Base-by-base conservation (phyloP, 1,140 invertebrate species). In the Brachionus sp. region DNA sequence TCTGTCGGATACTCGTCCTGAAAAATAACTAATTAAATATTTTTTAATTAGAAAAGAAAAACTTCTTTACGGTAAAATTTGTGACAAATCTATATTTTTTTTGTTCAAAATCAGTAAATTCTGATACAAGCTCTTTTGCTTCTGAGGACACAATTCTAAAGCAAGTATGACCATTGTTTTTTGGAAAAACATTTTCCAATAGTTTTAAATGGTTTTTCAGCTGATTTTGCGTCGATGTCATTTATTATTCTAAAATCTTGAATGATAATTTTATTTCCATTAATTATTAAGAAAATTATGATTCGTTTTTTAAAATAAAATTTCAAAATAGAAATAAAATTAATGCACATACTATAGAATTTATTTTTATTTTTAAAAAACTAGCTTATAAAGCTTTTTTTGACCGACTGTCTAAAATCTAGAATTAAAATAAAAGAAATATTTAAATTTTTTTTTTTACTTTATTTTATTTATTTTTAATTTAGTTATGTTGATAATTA, bases 51-150 rank as follows among this genome's bases (percentile, higher is more conserved):
- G 23, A 70, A 19, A 39, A 39, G 4, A 7, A 12, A 12, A 66
- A 33, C 33, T n/a, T 23, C 33, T 4, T 25, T 91, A 96, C 95
- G 89, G 95, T 98, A 89, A 98, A 97, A 91, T 98, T 98, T 83
- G 96, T 96, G 90, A 96, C 95, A 87, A 98, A 97, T 89, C 95
- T 94, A 89, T 95, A 96, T 91, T 94, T 94, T 90, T 95, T 95
- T 86, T 95, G 95, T 91, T 93, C 94, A 90, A 92, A 93, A 88
- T 93, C 93, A 90, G 98, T 93, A 91, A 98, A 98, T 89, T 94
- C 93, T 92, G 95, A 98, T 87, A 94, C 94, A 86, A 99, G 91
- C 91, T 99, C 97, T 90, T 99, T 96, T 86, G 98, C 95, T 92
- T 95, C 96, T 86, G 96, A 96, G 87, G 94, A 93, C 89, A 96